Conservation (phyloP, 2,113 vertebrate species). For the Ophthalmotilapia sp. region DNA sequence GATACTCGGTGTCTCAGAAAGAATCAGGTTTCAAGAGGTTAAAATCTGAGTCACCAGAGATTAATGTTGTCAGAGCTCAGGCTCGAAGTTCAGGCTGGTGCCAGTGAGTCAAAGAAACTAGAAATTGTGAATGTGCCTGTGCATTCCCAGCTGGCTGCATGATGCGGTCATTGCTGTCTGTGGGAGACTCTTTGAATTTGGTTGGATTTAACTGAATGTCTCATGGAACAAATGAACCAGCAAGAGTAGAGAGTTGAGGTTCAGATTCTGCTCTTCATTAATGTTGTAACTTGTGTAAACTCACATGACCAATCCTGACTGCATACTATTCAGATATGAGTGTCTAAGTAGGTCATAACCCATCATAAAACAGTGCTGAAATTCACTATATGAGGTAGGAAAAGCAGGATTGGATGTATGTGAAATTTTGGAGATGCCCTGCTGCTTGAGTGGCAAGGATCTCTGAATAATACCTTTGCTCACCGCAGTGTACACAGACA, state of each 20-base stretch:
- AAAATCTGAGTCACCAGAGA: background rate
- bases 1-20: background rate
- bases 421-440: background rate
- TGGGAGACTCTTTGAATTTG: background rate
- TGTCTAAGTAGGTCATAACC: constrained; percentile 12
- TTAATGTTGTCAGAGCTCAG: background rate
- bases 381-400: background rate
- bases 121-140: background rate
- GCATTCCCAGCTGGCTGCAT: background rate
- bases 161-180: constrained; percentile 4
- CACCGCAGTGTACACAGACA: background rate
- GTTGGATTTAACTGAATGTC: background rate
- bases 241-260: background rate
- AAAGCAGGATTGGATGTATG: background rate
- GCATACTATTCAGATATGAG: constrained; percentile 8
- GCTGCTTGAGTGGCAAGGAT: background rate
- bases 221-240: constrained; percentile 7
- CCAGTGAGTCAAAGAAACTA: constrained; percentile 10
- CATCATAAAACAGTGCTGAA: background rate
- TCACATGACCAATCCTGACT: background rate
- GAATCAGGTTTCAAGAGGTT: background rate
- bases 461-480: background rate
- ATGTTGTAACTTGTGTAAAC: background rate
- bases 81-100: background rate
- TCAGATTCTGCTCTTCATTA: background rate